Base-by-base conservation (phyloP, 2,113 vertebrate genomes). In the Platichthys stellatus region DNA sequence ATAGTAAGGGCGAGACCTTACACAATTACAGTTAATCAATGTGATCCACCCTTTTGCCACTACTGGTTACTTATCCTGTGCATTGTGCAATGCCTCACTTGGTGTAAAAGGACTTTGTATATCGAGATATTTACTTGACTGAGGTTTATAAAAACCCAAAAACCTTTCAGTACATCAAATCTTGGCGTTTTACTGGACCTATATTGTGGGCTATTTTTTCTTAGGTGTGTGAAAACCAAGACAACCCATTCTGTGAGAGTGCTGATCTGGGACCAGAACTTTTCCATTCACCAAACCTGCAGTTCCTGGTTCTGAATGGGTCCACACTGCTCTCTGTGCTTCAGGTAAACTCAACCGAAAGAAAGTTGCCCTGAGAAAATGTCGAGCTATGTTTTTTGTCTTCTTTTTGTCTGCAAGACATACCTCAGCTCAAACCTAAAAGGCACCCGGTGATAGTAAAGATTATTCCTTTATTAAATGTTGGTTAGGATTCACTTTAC, bases 281-380 rank as follows among this genome's bases (percentile, higher is more conserved):
- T 76, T 99, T 99, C 93, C 96, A 97, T 79, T 97, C 96, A 49
- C 98, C 98, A 71, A 99, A 99, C 90, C 96, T 99, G 47, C 98
- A 99, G 59, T 99, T 99, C 86, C 97, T 99, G 79, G 96, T 96
- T 43, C 93, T 99, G 72, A 99, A 98, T 78, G 96, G 96, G 81
- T 95, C 97, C 83, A 98, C 97, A 0, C 93, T 99, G 82, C 96
- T 99, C 31, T 92, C 92, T 2, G 90, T 93, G 45, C 91, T 92
- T 38, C 92, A 93, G 91, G 92, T 93, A 86, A 82, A 2, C 12
- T 20, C 26, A n/a, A 1, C 14, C 17, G 0, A 51, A 74, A 23
- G 2, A 40, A 23, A 20, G n/a, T 9, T 31, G 31, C 31, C 2
- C 40, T 43, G 40, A 43, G 40, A 43, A 12, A 43, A 43, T 43